Conservation (phyloP, 2,888 invertebrate genomes). For the Latrodectus hesperus region DNA sequence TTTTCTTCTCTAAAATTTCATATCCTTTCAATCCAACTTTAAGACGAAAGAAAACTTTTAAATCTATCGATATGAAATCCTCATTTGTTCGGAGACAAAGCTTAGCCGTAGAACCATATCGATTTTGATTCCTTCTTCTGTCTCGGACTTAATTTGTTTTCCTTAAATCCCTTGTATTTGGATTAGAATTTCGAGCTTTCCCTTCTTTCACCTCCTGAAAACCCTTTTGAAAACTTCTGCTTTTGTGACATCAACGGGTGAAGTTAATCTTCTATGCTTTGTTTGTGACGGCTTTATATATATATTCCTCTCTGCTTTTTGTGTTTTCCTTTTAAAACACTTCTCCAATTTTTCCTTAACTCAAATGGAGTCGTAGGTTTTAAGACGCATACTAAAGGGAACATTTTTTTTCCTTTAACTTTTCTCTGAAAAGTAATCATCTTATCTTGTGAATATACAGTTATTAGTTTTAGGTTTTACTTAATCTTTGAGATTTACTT, state of each 20-base stretch:
- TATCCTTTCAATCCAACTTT: not conserved
- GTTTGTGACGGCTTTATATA: not conserved
- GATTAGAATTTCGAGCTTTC: conserved; percentile 37
- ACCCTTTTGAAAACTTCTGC: conserved; percentile 12
- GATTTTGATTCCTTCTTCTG: conserved; percentile 44
- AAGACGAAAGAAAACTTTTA: conserved; percentile 23
- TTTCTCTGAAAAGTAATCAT: too few species aligned
- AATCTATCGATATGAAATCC: conserved; percentile 38
- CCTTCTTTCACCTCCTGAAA: not conserved
- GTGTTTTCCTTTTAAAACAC: not conserved
- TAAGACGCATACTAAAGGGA: too few species aligned
- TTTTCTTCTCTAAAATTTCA: conserved; percentile 20
- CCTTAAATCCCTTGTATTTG: conserved; percentile 44
- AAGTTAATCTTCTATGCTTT: conserved; percentile 30
- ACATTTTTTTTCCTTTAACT: too few species aligned
- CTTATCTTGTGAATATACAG: too few species aligned
- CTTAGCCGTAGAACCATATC: conserved; percentile 11
- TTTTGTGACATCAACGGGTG: conserved; percentile 15
- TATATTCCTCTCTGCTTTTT: not conserved
- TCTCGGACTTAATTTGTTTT: conserved; percentile 53
- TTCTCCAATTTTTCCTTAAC: not conserved
- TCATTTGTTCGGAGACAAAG: conserved; percentile 36
- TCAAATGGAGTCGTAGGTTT: too few species aligned
- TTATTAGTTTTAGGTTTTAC: too few species aligned
- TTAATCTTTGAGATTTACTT: too few species aligned